Evolutionary conservation across 2,797 vertebrate species (phyloP), one percentile per base, ranked within the genome.

Genomic region (Galagoides demidoff): DNA sequence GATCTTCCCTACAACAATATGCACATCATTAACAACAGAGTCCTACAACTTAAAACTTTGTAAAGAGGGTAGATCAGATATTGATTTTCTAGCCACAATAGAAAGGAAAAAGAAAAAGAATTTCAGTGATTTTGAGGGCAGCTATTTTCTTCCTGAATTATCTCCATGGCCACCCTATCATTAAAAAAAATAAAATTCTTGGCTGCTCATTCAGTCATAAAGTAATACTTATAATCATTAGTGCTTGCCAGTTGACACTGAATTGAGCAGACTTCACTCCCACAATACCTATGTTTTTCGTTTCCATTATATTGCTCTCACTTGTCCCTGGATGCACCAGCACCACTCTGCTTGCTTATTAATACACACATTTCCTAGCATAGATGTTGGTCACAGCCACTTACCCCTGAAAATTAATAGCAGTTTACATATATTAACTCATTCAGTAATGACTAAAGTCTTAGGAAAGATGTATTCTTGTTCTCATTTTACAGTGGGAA

Each of bases 401-500:
- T 70, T 31, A 45, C 55, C 55, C 73, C 31, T 89, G 63, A 89
- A 39, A 86, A 45, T 78, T 3, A 16, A 16, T 57, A 74, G 71
- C 68, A 27, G 34, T 49, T 52, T 76, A 61, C 2, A 8, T 55
- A n/a, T 34, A 63, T 76, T 86, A 88, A 68, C 19, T 78, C 11
- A 89, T 27, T 79, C 76, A 76, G 39, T 61, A 93, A 92, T 77
- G 49, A 55, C 12, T 37, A 12, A 3, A 76, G 1, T 71, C 12
- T 34, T 92, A 45, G 85, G 19, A 71, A 74, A 34, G 34, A 83
- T 11, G 59, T 31, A 34, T 27, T 93, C 61, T 90, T 73, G 57
- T 59, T n/a, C 31, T 29, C 31, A 43, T 93, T 96, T 90, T 88
- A 90, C 2, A 31, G 77, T 88, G 29, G 39, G 23, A 82, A 89